Base-by-base conservation (phyloP, 2,888 invertebrate genomes). In the Tipula confusa region DNA sequence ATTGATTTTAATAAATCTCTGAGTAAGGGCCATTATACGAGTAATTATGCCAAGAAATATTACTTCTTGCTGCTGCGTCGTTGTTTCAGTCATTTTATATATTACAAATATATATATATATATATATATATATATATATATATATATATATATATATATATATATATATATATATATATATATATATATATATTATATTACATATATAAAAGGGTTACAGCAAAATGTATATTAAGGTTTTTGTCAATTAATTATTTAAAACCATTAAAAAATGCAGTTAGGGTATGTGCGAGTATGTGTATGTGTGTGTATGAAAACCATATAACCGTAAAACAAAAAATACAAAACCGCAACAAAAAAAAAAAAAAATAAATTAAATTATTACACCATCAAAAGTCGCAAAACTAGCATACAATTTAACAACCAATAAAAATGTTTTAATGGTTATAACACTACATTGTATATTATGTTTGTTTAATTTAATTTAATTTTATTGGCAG, bases 191-290 rank as follows among this genome's bases (percentile, higher is more conserved):
- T n/a, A n/a, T n/a, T n/a, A n/a, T n/a, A n/a, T n/a, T n/a, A n/a
- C n/a, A 38, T 24, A 64, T 64, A 24, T 64, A 18, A 64, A 64
- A 64, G 64, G 64, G 64, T 64, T 64, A n/a, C n/a, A 7, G 9
- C 18, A 64, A 0, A 64, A 1, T 64, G 64, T 24, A 3, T 31
- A 5, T 31, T 31, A 7, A n/a, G n/a, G n/a, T n/a, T 18, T 64
- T 64, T 64, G 64, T 64, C 64, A 64, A 64, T 64, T 64, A 64
- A 64, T 24, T 64, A 64, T 64, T 18, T 24, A 64, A 64, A 64
- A 9, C 43, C n/a, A 43, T 43, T 43, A 43, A 43, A 43, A n/a
- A 43, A 43, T 43, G 2, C 2, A 3, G 7, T 31, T 7, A 7
- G 15, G 6, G 64, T 18, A 11, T 24, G 24, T 9, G 24, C 7